Evolutionary conservation across 1,140 invertebrate genomes (phyloP), one percentile per base, ranked within the genome.

Genomic region (Ptiloglossa arizonensis): DNA sequence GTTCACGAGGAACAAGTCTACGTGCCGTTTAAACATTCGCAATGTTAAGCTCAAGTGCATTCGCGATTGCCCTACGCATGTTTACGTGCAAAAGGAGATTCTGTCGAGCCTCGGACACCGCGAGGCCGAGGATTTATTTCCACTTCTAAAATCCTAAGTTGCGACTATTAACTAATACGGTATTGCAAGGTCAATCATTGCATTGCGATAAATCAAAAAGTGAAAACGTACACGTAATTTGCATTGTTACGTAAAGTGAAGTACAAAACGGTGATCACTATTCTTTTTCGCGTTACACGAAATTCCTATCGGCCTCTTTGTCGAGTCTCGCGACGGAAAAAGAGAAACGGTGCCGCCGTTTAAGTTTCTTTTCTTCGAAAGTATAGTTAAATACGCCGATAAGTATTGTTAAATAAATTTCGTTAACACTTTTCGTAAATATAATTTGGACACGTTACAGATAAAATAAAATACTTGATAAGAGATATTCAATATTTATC

Each of bases 11-110:
- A 41, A 73, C 82, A 81, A 73, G 56, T 83, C 82, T 83, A 83
- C 81, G 62, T 81, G 82, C 81, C 80, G 81, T 57, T 60, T 32
- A 81, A 81, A 81, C 81, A 81, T 83, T 85, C 69, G 80, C 85
- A 83, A 46, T 80, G 75, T 70, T 79, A 84, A 86, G 87, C 86
- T 86, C 82, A 81, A 82, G 87, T 86, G 85, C 85, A 75, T 87
- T 79, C 80, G 78, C 79, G 83, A 87, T 52, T 82, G 80, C 62
- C 82, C 87, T 89, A 88, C 78, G 82, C 82, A 83, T 83, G 74
- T 82, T 64, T 46, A 69, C 82, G 81, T 83, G 82, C 82, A 83
- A 79, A 63, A 83, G 54, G 81, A 22, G 62, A 44, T 75, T 64
- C 56, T 48, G 64, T 82, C 50, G 74, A 78, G 80, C 46, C 64